Evolutionary conservation across 2,888 invertebrate genomes (phyloP).

Genomic region (Hyalella azteca): DNA sequence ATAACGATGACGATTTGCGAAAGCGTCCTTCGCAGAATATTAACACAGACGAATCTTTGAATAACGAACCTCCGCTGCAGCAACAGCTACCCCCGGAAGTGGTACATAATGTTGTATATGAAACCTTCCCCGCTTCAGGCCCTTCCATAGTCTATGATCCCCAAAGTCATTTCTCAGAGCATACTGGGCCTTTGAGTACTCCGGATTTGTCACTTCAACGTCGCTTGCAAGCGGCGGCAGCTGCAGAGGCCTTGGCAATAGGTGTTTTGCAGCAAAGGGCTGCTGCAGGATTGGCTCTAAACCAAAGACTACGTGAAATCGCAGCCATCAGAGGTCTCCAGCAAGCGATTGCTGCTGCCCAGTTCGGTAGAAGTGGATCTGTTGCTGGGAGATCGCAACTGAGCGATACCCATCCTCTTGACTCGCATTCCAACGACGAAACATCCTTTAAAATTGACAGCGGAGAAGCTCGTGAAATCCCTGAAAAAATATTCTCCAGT

Average conservation of each 20-base stretch:
- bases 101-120: background rate
- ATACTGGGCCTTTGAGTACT: background rate
- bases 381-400: too few species aligned
- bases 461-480: background rate
- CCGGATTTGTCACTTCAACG: background rate
- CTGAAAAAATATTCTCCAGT: background rate
- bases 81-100: background rate
- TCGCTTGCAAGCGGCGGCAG: background rate
- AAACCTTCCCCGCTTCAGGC: background rate
- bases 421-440: background rate
- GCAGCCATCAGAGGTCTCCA: background rate
- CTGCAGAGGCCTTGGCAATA: slow-evolving; percentile 16
- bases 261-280: background rate
- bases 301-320: slow-evolving; percentile 16
- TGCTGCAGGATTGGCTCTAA: background rate
- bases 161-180: background rate
- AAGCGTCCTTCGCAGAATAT: too few species aligned
- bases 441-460: background rate
- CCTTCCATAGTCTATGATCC: background rate
- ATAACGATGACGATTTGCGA: background rate
- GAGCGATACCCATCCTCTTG: too few species aligned
- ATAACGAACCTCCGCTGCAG: too few species aligned
- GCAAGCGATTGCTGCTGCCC: background rate
- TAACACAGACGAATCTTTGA: too few species aligned
- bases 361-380: background rate